phyloP scores from a whole-genome alignment of 2,888 invertebrate species.

The Tipula confusa region DNA sequence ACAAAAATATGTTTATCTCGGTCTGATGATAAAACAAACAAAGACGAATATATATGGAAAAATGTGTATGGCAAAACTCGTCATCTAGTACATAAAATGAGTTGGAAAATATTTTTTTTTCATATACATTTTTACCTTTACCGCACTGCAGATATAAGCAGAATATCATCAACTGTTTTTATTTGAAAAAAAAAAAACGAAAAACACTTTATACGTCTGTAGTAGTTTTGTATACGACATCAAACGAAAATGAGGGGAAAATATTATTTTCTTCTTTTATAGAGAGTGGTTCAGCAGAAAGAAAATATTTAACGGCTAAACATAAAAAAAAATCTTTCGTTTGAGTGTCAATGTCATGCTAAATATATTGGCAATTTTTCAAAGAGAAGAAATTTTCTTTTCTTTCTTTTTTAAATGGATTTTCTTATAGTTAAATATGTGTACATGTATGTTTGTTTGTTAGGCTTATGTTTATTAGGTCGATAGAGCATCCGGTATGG shows the following conservation, averaged over 20 bases:
- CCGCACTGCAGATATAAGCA: constrained; percentile 33
- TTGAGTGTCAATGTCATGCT: constrained; percentile 16
- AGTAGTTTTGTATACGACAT: neutral
- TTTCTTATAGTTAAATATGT: neutral
- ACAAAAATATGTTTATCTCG: neutral
- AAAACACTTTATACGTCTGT: neutral
- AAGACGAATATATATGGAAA: neutral
- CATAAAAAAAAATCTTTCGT: neutral
- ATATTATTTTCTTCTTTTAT: neutral
- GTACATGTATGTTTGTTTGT: neutral
- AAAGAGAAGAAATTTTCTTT: neutral
- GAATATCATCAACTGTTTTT: constrained; percentile 27
- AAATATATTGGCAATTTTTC: neutral
- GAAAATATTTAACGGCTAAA: neutral
- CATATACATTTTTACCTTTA: constrained; percentile 20
- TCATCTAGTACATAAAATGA: neutral
- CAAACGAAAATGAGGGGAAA: neutral
- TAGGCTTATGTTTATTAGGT: neutral
- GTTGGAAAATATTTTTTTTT: neutral
- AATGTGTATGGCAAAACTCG: no score
- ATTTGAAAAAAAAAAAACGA: no score
- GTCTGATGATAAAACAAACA: neutral
- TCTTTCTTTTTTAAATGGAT: neutral
- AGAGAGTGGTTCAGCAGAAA: neutral
- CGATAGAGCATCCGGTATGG: neutral